Conservation (phyloP, 2,797 vertebrate genomes). For the Ctenopoma multispine region DNA sequence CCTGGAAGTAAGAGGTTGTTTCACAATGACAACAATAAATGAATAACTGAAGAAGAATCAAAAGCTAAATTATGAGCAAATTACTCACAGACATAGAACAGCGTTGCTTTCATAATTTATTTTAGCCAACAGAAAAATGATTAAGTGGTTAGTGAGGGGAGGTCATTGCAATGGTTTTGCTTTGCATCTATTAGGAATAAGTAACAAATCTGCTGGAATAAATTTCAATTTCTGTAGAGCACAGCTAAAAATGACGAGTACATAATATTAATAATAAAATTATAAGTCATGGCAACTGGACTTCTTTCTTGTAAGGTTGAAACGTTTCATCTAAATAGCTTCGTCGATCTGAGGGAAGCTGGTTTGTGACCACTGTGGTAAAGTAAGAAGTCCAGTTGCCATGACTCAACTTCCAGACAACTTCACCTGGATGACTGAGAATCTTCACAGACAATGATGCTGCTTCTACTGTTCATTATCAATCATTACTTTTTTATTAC, state of each 20-base stretch:
- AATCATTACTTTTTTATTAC: too few relatives aligned
- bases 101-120: neutral
- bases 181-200: neutral
- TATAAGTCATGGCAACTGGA: too few relatives aligned
- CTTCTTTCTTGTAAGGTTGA: too few relatives aligned
- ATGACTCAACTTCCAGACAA: too few relatives aligned
- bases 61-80: neutral
- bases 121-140: neutral
- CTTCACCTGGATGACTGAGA: too few relatives aligned
- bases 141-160: neutral
- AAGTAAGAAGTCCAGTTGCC: too few relatives aligned
- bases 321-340: too few relatives aligned
- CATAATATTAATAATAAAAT: neutral
- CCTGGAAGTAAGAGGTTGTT: slow-evolving; percentile 72
- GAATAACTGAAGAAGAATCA: neutral
- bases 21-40: neutral
- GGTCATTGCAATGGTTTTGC: neutral
- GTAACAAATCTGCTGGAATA: neutral
- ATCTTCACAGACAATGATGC: too few relatives aligned
- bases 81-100: neutral
- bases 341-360: too few relatives aligned
- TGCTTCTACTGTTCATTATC: too few relatives aligned
- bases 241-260: neutral
- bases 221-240: neutral
- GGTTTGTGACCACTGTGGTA: too few relatives aligned